Percentiles rank a stretch among this genome's conserved stretches.
Evolutionary conservation across 2,113 vertebrate genomes (phyloP).

Genomic region (Ageneiosus marmoratus): DNA sequence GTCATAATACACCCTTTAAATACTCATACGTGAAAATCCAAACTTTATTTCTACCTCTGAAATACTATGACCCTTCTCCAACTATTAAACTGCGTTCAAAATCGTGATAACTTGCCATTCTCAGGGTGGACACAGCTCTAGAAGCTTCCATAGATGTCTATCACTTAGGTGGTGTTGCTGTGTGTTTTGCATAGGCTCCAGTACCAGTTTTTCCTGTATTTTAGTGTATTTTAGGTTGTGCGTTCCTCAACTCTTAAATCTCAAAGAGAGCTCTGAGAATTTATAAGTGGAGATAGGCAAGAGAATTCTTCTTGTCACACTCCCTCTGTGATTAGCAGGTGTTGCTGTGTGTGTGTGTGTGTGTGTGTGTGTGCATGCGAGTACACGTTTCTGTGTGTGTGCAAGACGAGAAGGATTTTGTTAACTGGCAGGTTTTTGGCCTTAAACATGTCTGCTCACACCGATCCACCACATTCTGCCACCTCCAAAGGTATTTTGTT

Average conservation of each 20-base stretch:
- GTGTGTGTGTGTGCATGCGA: not conserved
- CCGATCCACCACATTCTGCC: slow-evolving; percentile 44
- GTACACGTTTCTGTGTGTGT: slow-evolving; percentile 2
- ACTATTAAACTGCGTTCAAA: too few species aligned
- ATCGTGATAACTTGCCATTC: too few species aligned
- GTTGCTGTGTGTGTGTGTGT: slow-evolving; percentile 14
- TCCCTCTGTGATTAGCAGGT: slow-evolving; percentile 35
- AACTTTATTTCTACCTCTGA: too few species aligned
- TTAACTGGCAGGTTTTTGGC: slow-evolving; percentile 30
- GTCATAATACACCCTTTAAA: too few species aligned
- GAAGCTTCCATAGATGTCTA: too few species aligned
- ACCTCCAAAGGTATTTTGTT: slow-evolving; percentile 27
- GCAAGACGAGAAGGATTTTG: not conserved
- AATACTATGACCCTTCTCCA: too few species aligned
- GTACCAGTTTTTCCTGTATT: too few species aligned
- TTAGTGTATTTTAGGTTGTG: not conserved
- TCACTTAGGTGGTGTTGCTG: too few species aligned
- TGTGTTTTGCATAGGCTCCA: too few species aligned
- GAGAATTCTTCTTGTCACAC: slow-evolving; percentile 18
- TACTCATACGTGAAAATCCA: too few species aligned
- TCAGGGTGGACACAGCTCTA: too few species aligned
- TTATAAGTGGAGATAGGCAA: not conserved
- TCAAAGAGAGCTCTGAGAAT: not conserved
- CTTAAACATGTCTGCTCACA: slow-evolving; percentile 34
- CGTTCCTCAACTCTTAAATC: not conserved